Evolutionary conservation across 2,113 vertebrate genomes (phyloP), one percentile per base, ranked within the genome.

Genomic region (Oryzias celebensis): DNA sequence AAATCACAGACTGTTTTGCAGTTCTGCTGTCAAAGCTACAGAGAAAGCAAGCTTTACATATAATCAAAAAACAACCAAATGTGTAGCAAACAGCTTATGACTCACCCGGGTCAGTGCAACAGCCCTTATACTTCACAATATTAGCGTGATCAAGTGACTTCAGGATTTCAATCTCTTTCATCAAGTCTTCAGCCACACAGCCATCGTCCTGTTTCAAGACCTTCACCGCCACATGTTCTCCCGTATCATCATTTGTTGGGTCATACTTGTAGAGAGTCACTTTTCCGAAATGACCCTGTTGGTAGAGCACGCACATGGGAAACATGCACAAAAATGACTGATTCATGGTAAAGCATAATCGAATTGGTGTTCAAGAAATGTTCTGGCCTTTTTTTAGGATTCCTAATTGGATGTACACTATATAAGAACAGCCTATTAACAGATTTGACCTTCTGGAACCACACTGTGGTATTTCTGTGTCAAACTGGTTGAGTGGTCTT

Each of bases 71-170:
- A 15, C 20, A 14, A 61, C 0, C 15, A 8, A 14, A 12, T 28
- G 52, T 59, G 60, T 8, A 71, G 41, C 4, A 58, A 58, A 58
- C 14, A 50, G 57, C 16, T 20, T 18, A 71, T 43, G 42, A 54
- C 90, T 82, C 53, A 96, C 96, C 95, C 72, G 91, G 83, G 75
- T 98, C 95, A 17, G 92, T 91, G 65, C 96, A 97, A 75, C 94
- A 95, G 4, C 96, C 96, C 49, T 94, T 97, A 88, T 98, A 98
- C 71, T 94, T 96, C 82, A 98, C 94, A 1, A 98, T 96, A 83
- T 98, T 95, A 16, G 68, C 77, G 41, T 98, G 95, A 73, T 94
- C 90, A 2, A 98, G 92, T 0, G 92, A 93, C 73, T 94, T 96
- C 14, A 98, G 87, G 83, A 97, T 97, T 23, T 94, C 86, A 2